Evolutionary conservation across 2,797 vertebrate genomes (phyloP).

Genomic region (Oreochromis grahami): DNA sequence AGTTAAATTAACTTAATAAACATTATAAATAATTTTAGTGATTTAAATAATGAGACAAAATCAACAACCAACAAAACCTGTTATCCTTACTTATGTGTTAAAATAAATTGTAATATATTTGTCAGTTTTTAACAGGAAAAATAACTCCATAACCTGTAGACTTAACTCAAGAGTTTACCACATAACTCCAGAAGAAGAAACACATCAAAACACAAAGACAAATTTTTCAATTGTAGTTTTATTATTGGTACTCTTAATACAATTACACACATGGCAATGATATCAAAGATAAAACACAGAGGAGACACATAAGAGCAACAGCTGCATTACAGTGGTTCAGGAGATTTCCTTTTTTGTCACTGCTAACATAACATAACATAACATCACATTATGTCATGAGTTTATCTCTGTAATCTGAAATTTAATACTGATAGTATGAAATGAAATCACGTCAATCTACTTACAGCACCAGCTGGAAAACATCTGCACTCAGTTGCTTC

Average conservation of each 20-base stretch:
- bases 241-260: background rate
- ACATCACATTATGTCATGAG: rapidly evolving
- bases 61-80: background rate
- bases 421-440: background rate
- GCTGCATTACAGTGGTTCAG: background rate
- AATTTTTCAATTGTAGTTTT: background rate
- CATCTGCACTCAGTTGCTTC: background rate
- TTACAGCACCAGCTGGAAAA: background rate
- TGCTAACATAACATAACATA: background rate
- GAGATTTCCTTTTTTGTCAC: background rate
- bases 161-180: background rate
- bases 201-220: background rate
- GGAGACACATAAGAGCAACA: background rate
- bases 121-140: background rate
- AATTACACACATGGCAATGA: background rate
- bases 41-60: background rate
- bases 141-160: rapidly evolving
- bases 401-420: background rate
- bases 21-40: background rate
- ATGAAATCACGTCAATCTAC: background rate
- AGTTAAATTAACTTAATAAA: background rate
- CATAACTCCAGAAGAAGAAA: background rate
- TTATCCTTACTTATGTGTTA: background rate
- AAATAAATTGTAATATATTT: background rate
- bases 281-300: background rate